Evolutionary conservation across 2,113 vertebrate species (phyloP).

Genomic region (Zosterops hypoxanthus): DNA sequence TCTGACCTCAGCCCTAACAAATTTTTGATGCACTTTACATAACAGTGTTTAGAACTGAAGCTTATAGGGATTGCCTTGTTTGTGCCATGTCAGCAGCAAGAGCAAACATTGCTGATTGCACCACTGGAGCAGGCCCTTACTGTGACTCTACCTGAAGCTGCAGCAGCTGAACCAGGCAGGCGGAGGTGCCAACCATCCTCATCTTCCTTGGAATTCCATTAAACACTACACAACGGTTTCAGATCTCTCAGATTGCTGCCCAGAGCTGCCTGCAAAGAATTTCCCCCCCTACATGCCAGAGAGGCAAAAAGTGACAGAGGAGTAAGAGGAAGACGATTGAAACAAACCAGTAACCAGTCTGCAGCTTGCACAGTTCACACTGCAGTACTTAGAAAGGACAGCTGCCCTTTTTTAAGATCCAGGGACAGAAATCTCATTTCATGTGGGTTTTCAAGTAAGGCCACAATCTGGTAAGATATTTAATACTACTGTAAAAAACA

Average conservation of each 20-base stretch:
- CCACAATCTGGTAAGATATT: neutral
- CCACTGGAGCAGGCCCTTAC: neutral
- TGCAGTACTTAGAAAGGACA: fast-evolving
- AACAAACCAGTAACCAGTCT: neutral
- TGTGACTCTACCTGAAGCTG: neutral
- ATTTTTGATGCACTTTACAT: neutral
- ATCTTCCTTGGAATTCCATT: neutral
- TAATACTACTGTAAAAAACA: neutral
- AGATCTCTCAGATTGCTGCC: neutral
- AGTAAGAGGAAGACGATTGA: neutral
- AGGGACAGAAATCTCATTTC: neutral
- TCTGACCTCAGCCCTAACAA: neutral
- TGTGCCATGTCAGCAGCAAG: neutral
- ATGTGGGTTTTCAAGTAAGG: neutral
- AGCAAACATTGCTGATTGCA: neutral
- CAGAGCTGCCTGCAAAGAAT: neutral
- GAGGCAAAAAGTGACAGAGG: neutral
- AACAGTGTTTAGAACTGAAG: neutral
- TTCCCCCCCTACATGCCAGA: neutral
- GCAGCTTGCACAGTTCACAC: neutral
- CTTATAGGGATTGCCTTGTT: neutral
- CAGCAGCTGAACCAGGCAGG: neutral
- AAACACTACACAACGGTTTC: neutral
- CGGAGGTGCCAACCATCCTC: neutral
- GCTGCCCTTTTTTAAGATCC: neutral